phyloP scores from a whole-genome alignment of 1,140 invertebrate genomes.

The Phymorhynchus buccinoides region DNA sequence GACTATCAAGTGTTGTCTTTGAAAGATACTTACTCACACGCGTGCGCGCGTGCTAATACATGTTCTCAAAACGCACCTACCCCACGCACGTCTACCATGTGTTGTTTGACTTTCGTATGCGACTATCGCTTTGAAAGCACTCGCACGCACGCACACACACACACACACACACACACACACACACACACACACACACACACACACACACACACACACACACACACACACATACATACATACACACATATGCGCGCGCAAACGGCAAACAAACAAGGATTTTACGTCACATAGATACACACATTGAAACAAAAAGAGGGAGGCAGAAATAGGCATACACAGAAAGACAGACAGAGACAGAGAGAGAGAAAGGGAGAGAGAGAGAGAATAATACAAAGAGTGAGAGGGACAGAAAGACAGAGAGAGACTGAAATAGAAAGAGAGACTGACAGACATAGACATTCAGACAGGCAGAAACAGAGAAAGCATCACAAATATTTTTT shows the following conservation, averaged over 20 bases:
- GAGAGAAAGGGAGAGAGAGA: no score
- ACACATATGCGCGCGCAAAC: neutral
- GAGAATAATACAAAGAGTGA: neutral
- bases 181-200: slow-evolving; percentile 1
- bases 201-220: neutral
- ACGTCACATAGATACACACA: neutral
- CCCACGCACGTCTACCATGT: neutral
- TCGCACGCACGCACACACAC: slow-evolving; percentile 17
- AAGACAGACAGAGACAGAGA: neutral
- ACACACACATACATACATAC: neutral
- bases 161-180: slow-evolving; percentile 21
- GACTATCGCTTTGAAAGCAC: neutral
- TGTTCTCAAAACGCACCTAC: neutral
- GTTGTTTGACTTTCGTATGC: neutral
- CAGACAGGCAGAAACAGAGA: neutral
- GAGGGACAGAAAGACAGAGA: neutral
- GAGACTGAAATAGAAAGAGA: neutral
- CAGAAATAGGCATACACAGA: neutral
- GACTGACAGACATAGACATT: neutral
- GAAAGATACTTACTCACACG: no score
- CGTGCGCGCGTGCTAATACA: neutral
- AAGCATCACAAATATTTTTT: neutral
- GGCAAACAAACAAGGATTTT: neutral
- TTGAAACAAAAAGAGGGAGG: neutral
- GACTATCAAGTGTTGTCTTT: no score